Percentiles rank a stretch among this genome's conserved stretches.
Conservation (phyloP, 2,888 invertebrate genomes). For the Patella depressa region DNA sequence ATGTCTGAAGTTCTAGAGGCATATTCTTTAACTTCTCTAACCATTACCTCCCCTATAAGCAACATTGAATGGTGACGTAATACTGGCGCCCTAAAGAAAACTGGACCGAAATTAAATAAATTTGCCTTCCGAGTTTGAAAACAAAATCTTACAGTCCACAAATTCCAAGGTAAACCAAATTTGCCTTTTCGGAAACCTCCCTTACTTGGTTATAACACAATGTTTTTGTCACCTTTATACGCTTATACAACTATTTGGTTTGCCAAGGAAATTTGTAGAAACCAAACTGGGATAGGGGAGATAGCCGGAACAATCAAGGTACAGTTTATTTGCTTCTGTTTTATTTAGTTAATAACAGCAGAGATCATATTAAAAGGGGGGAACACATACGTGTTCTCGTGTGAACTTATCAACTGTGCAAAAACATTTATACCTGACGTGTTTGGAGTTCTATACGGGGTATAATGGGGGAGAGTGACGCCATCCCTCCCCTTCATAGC, state of each 20-base stretch:
- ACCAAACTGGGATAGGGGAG: not conserved
- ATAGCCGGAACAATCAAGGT: not conserved
- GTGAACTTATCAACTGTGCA: not conserved
- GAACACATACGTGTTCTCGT: too few relatives aligned
- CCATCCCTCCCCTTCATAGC: not conserved
- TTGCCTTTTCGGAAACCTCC: not conserved
- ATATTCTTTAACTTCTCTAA: not conserved
- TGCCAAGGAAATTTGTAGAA: not conserved
- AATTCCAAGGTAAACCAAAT: not conserved
- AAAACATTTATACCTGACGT: not conserved
- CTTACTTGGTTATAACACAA: not conserved
- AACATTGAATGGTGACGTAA: too few relatives aligned
- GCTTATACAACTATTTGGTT: not conserved
- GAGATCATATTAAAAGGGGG: not conserved
- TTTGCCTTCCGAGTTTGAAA: too few relatives aligned
- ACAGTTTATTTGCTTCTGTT: not conserved
- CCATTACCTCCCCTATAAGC: too few relatives aligned
- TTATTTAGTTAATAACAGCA: not conserved
- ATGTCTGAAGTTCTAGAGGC: not conserved
- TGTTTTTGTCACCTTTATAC: not conserved
- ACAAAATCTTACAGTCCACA: too few relatives aligned
- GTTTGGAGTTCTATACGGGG: not conserved
- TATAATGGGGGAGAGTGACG: not conserved
- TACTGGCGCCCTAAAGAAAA: too few relatives aligned
- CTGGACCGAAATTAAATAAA: too few relatives aligned